Conservation (phyloP, 2,113 vertebrate genomes). For the Columbina picui region DNA sequence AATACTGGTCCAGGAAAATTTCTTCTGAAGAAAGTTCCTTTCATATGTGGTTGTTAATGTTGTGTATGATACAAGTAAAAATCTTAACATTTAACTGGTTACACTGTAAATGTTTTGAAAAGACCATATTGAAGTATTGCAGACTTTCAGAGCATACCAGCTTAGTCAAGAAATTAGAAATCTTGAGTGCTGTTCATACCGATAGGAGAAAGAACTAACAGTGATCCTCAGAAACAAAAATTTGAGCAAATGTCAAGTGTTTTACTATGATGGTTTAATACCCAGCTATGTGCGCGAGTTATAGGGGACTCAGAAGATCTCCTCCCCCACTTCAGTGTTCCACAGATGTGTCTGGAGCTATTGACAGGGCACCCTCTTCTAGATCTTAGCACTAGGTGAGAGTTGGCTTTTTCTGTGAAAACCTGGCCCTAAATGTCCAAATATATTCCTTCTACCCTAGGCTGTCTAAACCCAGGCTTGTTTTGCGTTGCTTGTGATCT, state of each 20-base stretch:
- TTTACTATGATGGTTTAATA: neutral
- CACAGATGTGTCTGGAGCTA: rapidly evolving
- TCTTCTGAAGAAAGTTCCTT: neutral
- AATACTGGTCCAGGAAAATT: neutral
- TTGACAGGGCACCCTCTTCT: neutral
- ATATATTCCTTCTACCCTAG: neutral
- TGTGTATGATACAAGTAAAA: neutral
- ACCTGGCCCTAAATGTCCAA: rapidly evolving
- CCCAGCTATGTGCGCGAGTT: rapidly evolving
- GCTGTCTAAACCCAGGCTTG: neutral
- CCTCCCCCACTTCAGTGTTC: neutral
- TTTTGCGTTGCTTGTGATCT: neutral
- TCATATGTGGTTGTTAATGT: neutral
- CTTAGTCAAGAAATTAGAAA: neutral
- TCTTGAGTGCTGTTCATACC: rapidly evolving
- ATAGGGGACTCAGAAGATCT: neutral
- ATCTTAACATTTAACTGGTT: neutral
- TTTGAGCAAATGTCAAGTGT: neutral
- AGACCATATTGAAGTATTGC: neutral
- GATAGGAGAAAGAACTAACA: neutral
- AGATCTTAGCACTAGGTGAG: neutral
- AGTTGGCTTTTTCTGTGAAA: neutral
- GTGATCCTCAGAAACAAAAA: neutral
- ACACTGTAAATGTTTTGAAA: neutral
- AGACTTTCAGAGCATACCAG: neutral